These are phyloP conservation scores for Trichechus manatus DNA, from an alignment of 2,113 vertebrate species.

Conservation along the genomic window DNA sequence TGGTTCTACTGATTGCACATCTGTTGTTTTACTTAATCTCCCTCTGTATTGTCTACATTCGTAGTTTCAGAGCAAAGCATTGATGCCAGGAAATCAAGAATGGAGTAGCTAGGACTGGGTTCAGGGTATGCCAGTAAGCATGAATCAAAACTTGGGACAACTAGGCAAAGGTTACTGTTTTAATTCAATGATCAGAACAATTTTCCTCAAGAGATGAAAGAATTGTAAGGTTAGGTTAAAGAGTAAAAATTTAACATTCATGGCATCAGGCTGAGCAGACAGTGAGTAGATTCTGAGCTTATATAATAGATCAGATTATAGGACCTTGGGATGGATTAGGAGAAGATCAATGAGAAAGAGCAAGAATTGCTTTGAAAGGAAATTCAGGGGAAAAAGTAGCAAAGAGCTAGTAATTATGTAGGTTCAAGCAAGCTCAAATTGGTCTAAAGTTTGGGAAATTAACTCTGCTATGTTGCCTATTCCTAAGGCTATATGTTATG, in stretches of 20 bases:
- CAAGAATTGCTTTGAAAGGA: background rate
- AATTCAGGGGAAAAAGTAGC: background rate
- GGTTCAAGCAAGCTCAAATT: background rate
- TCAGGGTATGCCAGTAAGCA: background rate
- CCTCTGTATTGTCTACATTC: background rate
- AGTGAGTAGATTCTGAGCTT: background rate
- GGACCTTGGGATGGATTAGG: background rate
- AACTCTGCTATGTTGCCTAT: background rate
- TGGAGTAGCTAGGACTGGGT: background rate
- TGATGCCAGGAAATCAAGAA: background rate
- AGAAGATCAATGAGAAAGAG: background rate
- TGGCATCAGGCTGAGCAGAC: background rate
- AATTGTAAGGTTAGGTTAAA: background rate
- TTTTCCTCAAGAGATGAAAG: background rate
- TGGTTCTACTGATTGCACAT: background rate
- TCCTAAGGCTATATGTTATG: background rate
- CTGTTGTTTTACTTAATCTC: background rate
- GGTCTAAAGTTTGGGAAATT: background rate
- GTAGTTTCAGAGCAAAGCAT: background rate
- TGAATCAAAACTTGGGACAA: background rate
- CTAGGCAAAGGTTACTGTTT: background rate
- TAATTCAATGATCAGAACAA: background rate
- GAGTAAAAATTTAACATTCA: background rate
- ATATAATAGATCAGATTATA: background rate
- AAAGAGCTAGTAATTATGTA: background rate